These are phyloP conservation scores for Triops cancriformis DNA, from an alignment of 1,140 invertebrate species.

Conservation along the genomic window DNA sequence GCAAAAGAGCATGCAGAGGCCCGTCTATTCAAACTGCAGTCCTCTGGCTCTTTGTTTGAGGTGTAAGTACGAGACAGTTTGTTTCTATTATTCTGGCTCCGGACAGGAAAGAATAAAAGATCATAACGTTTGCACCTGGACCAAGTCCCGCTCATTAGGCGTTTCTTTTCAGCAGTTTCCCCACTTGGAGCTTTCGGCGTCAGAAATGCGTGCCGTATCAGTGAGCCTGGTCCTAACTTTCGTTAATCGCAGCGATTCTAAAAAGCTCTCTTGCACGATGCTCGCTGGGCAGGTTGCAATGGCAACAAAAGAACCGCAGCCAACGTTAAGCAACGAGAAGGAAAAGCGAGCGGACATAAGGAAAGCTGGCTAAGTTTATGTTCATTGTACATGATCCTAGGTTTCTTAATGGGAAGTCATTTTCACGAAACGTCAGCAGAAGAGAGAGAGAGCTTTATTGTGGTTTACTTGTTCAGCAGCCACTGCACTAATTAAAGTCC, in stretches of 20 bases:
- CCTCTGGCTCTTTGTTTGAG: not conserved
- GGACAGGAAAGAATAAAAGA: conserved; percentile 14
- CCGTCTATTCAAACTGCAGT: conserved; percentile 1
- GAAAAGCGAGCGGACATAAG: not conserved
- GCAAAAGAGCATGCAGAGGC: conserved; percentile 3
- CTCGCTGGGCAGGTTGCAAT: not conserved
- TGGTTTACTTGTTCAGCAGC: not conserved
- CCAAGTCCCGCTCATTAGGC: not conserved
- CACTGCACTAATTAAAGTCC: not conserved
- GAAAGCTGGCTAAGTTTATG: not conserved
- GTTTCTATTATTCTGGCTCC: not conserved
- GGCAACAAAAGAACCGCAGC: not conserved
- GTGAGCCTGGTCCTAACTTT: not conserved
- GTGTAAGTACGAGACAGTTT: conserved; percentile 4
- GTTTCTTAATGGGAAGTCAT: not conserved
- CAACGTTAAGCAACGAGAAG: not conserved
- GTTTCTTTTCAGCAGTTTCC: not conserved
- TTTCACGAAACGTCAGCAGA: not conserved
- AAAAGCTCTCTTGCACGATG: not conserved
- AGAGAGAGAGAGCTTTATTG: not conserved
- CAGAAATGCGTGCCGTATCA: not conserved
- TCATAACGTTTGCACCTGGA: conserved; percentile 13
- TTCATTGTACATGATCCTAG: not conserved
- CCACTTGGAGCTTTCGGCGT: not conserved
- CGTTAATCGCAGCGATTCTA: not conserved